phyloP scores from a whole-genome alignment of 2,888 invertebrate genomes.

The Lymantria dispar region DNA sequence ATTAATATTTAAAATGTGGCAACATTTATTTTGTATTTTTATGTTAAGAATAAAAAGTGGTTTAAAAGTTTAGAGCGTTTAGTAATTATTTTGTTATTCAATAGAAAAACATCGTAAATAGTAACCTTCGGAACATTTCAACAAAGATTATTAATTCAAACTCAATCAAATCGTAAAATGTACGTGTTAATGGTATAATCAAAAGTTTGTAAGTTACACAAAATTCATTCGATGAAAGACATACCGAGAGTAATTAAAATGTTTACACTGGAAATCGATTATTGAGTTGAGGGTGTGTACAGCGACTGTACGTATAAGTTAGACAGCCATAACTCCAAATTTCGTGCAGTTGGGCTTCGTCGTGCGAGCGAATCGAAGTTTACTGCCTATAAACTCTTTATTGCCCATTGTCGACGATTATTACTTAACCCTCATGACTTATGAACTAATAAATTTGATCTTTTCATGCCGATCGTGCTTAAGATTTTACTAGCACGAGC shows the following conservation, averaged over 20 bases:
- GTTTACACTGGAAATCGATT: slow-evolving; percentile 41
- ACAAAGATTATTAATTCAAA: slow-evolving; percentile 45
- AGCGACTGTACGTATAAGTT: slow-evolving; percentile 22
- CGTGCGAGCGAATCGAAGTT: slow-evolving; percentile 74
- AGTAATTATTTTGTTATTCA: slow-evolving; percentile 51
- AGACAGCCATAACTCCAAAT: slow-evolving; percentile 46
- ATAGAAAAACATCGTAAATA: slow-evolving; percentile 42
- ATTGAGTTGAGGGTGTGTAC: slow-evolving; percentile 39
- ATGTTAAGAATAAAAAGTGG: slow-evolving; percentile 48
- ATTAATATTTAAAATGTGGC: slow-evolving; percentile 49
- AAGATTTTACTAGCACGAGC: slow-evolving; percentile 46
- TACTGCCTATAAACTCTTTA: slow-evolving; percentile 80
- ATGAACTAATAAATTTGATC: slow-evolving; percentile 79
- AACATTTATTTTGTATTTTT: slow-evolving; percentile 41
- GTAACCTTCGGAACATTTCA: slow-evolving; percentile 36
- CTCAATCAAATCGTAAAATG: slow-evolving; percentile 48
- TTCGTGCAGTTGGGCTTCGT: slow-evolving; percentile 59
- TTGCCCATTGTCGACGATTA: slow-evolving; percentile 80
- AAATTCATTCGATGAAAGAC: slow-evolving; percentile 32
- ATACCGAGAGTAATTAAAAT: slow-evolving; percentile 42
- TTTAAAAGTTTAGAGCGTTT: slow-evolving; percentile 44
- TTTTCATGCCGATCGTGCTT: slow-evolving; percentile 62
- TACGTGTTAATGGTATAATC: slow-evolving; percentile 45
- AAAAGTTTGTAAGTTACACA: slow-evolving; percentile 38
- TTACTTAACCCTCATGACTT: slow-evolving; percentile 81